Evolutionary conservation across 2,888 invertebrate genomes (phyloP), one percentile per base, ranked within the genome.

Genomic region (Cephus pygmeus): DNA sequence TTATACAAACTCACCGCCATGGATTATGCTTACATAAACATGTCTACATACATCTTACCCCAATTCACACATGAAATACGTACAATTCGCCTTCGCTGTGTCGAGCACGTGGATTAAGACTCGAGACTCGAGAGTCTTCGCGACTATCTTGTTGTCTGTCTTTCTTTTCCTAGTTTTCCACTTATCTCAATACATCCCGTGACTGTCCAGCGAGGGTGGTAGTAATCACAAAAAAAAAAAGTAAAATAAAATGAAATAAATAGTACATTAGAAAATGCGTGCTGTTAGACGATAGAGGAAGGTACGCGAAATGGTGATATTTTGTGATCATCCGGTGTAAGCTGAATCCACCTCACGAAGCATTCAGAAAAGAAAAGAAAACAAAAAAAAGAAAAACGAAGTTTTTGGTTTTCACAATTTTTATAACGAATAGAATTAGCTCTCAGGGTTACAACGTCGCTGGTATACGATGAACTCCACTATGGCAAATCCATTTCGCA

Each of bases 311-410:
- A 76, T 73, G 79, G 81, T 81, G 80, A 81, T 81, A 80, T 80
- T 80, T 80, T 78, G 81, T 81, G 81, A 80, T 81, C 77, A 80
- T 78, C 74, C 56, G 40, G 80, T 79, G 76, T 79, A 77, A 80
- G 76, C 76, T 76, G 76, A 79, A 79, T 79, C 79, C 80, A 78
- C 76, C 78, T 78, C 78, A 78, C 73, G 68, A 73, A 69, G 35
- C 33, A 76, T 69, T 34, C 30, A 30, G 31, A 69, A 75, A 68
- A 15, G 68, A 75, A 30, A 74, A 36, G 12, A 69, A 75, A 74
- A 36, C 4, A 69, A 75, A 68, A 15, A 69, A 75, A 12, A 40
- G 36, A 74, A 77, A 30, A 77, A 3, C 40, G 56, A 31, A 34
- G 71, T 6, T 71, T 71, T 71, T 71, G 12, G 4, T 71, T 71